These are phyloP conservation scores for Pachypanchax playfairii DNA, from an alignment of 2,113 vertebrate genomes.

Conservation along the genomic window DNA sequence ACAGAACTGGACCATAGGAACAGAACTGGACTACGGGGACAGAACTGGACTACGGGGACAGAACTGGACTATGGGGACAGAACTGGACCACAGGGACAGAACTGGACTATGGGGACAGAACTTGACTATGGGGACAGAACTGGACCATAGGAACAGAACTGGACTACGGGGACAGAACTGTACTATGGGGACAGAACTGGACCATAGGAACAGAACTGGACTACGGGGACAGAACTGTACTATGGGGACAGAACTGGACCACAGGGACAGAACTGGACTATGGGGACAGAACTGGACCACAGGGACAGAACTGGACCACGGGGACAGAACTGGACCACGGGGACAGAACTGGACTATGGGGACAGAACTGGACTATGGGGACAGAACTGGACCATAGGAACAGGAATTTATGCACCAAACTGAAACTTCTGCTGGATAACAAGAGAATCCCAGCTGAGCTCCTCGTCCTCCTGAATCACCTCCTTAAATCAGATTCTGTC, in stretches of 20 bases:
- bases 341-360: not conserved
- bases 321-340: not conserved
- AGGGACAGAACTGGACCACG: not conserved
- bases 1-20: not conserved
- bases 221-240: not conserved
- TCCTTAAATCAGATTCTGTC: slow-evolving; percentile 44
- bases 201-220: not conserved
- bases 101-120: not conserved
- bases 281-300: not conserved
- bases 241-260: not conserved
- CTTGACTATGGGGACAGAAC: not conserved
- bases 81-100: not conserved
- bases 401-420: not conserved
- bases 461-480: slow-evolving; percentile 13
- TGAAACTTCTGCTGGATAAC: not conserved
- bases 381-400: not conserved
- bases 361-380: not conserved
- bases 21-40: not conserved
- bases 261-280: not conserved
- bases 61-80: not conserved
- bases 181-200: not conserved
- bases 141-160: not conserved
- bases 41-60: not conserved
- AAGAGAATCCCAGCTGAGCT: not conserved
- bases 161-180: not conserved